phyloP scores from a whole-genome alignment of 2,113 vertebrate species.

The Sapajus apella region DNA sequence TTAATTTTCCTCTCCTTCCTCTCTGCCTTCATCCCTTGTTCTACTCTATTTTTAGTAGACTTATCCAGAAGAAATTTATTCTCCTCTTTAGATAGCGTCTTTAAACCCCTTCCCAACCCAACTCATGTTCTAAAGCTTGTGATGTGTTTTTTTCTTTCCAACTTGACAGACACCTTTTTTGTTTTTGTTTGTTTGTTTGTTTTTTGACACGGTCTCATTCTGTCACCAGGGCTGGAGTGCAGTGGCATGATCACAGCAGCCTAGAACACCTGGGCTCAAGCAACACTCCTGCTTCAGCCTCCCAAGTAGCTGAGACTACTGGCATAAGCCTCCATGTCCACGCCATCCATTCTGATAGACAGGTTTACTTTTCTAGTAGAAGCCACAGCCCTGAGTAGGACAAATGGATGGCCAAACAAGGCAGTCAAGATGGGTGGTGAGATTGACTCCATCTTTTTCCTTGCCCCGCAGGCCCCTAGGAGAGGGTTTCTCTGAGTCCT shows the following conservation, averaged over 20 bases:
- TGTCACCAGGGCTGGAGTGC: too few species aligned
- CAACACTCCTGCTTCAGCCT: too few species aligned
- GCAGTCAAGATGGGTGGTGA: neutral
- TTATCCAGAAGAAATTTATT: neutral
- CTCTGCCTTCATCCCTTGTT: neutral
- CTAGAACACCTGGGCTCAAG: too few species aligned
- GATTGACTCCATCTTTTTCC: neutral
- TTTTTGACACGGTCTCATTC: too few species aligned
- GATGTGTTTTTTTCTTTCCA: neutral
- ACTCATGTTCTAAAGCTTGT: neutral
- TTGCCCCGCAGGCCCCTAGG: neutral
- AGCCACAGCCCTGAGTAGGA: neutral
- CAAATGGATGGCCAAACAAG: neutral
- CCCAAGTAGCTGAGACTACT: too few species aligned
- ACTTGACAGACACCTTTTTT: neutral
- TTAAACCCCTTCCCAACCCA: constrained; percentile 7
- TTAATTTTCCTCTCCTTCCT: neutral
- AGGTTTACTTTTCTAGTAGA: constrained; percentile 18
- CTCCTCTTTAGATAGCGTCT: neutral
- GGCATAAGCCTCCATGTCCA: too few species aligned
- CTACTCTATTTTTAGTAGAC: neutral
- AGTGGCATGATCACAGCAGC: too few species aligned
- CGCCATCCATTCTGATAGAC: neutral
- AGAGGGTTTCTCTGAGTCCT: neutral
- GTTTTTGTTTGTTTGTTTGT: too few species aligned